These are phyloP conservation scores for Beris chalybata DNA, from an alignment of 2,888 invertebrate genomes.

Conservation along the genomic window DNA sequence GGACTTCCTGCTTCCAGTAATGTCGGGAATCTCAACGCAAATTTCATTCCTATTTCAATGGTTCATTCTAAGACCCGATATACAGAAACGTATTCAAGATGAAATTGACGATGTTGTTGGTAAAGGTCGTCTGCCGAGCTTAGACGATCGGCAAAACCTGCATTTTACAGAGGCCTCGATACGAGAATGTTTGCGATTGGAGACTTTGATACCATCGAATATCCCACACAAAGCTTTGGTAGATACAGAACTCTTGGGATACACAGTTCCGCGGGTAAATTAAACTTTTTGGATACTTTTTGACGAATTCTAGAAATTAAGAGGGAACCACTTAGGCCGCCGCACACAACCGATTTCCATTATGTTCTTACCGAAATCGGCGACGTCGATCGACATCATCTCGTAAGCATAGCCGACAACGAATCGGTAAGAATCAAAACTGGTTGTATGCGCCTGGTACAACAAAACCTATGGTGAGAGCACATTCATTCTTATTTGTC, in stretches of 20 bases:
- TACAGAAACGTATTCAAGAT: constrained; percentile 62
- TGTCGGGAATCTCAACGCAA: constrained; percentile 59
- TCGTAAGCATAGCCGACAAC: too few relatives aligned
- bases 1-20: constrained; percentile 66
- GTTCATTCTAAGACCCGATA: constrained; percentile 61
- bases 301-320: too few relatives aligned
- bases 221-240: constrained; percentile 61
- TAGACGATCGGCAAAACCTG: constrained; percentile 64
- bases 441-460: too few relatives aligned
- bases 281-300: too few relatives aligned
- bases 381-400: too few relatives aligned
- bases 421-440: too few relatives aligned
- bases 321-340: too few relatives aligned
- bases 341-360: too few relatives aligned
- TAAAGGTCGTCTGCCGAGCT: constrained; percentile 60
- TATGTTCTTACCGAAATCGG: too few relatives aligned
- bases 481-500: too few relatives aligned
- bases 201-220: constrained; percentile 64
- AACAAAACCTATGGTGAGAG: too few relatives aligned
- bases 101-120: constrained; percentile 68
- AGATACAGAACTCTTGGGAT: constrained; percentile 61
- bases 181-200: constrained; percentile 63
- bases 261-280: constrained; percentile 61
- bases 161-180: constrained; percentile 66
- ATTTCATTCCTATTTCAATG: constrained; percentile 61